Evolutionary conservation across 2,888 invertebrate species (phyloP).

Genomic region (Stenoptilia bipunctidactyla): DNA sequence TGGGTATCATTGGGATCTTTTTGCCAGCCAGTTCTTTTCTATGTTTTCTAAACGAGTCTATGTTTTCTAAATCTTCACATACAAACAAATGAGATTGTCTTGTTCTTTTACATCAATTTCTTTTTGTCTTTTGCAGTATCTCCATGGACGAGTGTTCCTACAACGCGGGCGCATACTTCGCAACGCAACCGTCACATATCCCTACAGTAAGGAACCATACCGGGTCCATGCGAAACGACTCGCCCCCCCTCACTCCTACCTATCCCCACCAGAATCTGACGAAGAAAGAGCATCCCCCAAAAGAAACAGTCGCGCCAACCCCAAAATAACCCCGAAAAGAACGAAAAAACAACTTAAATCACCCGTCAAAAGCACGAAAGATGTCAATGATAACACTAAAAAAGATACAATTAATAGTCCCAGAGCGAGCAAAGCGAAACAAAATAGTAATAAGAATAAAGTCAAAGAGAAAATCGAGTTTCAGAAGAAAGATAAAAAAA

Average conservation of each 20-base stretch:
- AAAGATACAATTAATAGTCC: constrained; percentile 40
- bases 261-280: constrained; percentile 44
- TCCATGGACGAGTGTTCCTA: constrained; percentile 81
- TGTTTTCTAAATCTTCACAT: too few species aligned
- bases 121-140: constrained; percentile 68
- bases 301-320: constrained; percentile 28
- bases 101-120: too few species aligned
- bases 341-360: constrained; percentile 50
- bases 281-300: constrained; percentile 46
- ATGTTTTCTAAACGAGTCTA: too few species aligned
- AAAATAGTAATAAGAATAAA: constrained; percentile 27
- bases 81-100: too few species aligned
- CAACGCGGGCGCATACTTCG: constrained; percentile 78
- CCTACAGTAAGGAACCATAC: constrained; percentile 58
- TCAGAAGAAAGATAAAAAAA: constrained; percentile 31
- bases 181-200: constrained; percentile 73
- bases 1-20: too few species aligned
- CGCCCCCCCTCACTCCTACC: constrained; percentile 35
- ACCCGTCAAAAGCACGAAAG: constrained; percentile 51
- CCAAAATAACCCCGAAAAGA: constrained; percentile 31
- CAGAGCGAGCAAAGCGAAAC: constrained; percentile 30
- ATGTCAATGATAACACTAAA: constrained; percentile 52
- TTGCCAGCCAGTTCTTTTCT: too few species aligned
- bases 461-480: constrained; percentile 13
- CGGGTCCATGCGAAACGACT: constrained; percentile 49